These are phyloP conservation scores for Otis tarda DNA, from an alignment of 2,113 vertebrate species.

Conservation along the genomic window DNA sequence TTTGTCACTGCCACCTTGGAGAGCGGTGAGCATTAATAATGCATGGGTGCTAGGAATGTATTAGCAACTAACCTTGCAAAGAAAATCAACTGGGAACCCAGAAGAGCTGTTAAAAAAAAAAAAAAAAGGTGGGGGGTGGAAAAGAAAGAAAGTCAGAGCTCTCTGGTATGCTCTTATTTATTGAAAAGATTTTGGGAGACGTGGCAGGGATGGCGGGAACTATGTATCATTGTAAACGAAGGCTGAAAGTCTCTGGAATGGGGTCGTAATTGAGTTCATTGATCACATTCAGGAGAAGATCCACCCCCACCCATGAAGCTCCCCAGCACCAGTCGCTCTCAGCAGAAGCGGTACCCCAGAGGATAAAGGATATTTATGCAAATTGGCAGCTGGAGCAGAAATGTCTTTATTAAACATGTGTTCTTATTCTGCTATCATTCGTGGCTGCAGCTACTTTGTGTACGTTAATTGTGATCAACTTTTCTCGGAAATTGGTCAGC, in stretches of 20 bases:
- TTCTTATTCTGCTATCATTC: not conserved
- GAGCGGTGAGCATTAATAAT: conserved; percentile 97
- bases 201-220: conserved; percentile 75
- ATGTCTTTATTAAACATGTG: not conserved
- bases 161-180: conserved; percentile 76
- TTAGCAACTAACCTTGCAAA: conserved; percentile 94
- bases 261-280: conserved; percentile 89
- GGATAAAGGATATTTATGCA: not conserved
- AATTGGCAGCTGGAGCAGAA: conserved; percentile 1
- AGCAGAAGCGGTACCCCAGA: conserved; percentile 12
- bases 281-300: conserved; percentile 78
- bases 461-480: not conserved
- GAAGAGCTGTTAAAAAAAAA: conserved; percentile 73
- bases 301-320: not conserved
- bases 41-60: conserved; percentile 95
- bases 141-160: conserved; percentile 30
- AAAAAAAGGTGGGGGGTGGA: not conserved
- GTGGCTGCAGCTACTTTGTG: not conserved
- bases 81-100: conserved; percentile 87
- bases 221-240: conserved; percentile 77
- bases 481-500: not conserved
- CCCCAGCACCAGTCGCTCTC: conserved; percentile 30
- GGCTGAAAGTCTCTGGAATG: conserved; percentile 75
- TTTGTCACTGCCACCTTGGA: conserved; percentile 99
- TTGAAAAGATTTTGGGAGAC: conserved; percentile 76